Conservation (phyloP, 2,113 vertebrate genomes). For the Ailurus styani region DNA sequence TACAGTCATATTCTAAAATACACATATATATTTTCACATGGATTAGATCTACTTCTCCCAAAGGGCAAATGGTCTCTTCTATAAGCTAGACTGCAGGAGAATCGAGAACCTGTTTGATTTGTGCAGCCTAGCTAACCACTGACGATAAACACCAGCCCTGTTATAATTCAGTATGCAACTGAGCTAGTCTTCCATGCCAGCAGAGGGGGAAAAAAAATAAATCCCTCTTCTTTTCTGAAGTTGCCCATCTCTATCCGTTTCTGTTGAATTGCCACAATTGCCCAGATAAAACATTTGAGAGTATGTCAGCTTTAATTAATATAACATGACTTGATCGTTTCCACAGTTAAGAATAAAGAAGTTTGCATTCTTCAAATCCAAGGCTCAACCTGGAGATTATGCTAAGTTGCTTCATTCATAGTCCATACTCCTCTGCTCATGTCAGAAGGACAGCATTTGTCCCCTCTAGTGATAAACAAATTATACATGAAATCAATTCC, state of each 20-base stretch:
- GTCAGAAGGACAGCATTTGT: conserved; percentile 88
- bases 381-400: conserved; percentile 87
- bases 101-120: conserved; percentile 64
- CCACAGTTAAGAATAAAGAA: conserved; percentile 84
- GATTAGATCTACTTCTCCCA: conserved; percentile 36
- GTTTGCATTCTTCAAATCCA: conserved; percentile 81
- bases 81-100: conserved; percentile 39
- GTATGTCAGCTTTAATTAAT: conserved; percentile 85
- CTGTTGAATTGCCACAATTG: conserved; percentile 77
- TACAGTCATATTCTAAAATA: neutral
- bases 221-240: conserved; percentile 53
- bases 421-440: conserved; percentile 83
- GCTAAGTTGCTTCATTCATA: conserved; percentile 87
- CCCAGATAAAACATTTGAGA: conserved; percentile 84
- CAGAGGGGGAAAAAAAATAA: conserved; percentile 28
- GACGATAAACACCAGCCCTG: conserved; percentile 62
- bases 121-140: conserved; percentile 44
- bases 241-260: conserved; percentile 65
- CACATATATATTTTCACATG: neutral
- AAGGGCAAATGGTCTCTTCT: conserved; percentile 36
- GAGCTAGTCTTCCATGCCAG: conserved; percentile 54
- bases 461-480: conserved; percentile 91
- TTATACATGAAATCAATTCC: conserved; percentile 93
- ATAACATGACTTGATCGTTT: conserved; percentile 84
- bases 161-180: conserved; percentile 69